These are phyloP conservation scores for Enteromius paludinosus DNA, from an alignment of 2,797 vertebrate genomes.

Conservation along the genomic window DNA sequence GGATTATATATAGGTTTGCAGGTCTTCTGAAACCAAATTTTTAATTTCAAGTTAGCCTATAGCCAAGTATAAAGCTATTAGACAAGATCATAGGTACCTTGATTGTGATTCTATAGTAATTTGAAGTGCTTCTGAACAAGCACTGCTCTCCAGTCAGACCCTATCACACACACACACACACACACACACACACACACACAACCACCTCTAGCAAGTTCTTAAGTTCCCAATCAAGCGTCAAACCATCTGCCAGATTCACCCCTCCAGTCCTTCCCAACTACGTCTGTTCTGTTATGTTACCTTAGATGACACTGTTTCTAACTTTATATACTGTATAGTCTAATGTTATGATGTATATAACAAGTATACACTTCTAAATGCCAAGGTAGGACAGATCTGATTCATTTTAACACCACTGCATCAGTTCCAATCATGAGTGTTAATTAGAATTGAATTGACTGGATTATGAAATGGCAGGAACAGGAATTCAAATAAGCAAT, in stretches of 20 bases:
- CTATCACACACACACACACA: not conserved
- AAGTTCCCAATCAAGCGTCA: slow-evolving; percentile 19
- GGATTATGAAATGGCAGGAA: not conserved
- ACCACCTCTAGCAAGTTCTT: slow-evolving; percentile 8
- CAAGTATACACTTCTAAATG: not conserved
- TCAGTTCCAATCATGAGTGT: not conserved
- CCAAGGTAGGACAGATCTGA: not conserved
- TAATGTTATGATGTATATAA: not conserved
- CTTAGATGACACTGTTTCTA: not conserved
- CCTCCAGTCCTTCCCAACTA: not conserved
- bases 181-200: slow-evolving; percentile 1
- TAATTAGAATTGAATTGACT: not conserved
- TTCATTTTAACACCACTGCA: not conserved
- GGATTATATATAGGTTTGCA: not conserved
- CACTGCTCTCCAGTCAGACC: not conserved
- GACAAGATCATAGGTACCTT: not conserved
- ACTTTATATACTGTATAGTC: not conserved
- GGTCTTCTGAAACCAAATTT: not conserved
- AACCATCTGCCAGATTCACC: not conserved
- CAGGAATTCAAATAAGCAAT: not conserved
- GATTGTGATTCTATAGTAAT: not conserved
- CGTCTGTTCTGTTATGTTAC: not conserved
- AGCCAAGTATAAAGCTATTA: not conserved
- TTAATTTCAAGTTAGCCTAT: not conserved
- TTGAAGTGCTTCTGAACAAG: not conserved